A percentile compares a stretch with the other conserved stretches of the same genome.
Evolutionary conservation across 2,888 invertebrate species (phyloP).

Genomic region (Hydraecia micacea): DNA sequence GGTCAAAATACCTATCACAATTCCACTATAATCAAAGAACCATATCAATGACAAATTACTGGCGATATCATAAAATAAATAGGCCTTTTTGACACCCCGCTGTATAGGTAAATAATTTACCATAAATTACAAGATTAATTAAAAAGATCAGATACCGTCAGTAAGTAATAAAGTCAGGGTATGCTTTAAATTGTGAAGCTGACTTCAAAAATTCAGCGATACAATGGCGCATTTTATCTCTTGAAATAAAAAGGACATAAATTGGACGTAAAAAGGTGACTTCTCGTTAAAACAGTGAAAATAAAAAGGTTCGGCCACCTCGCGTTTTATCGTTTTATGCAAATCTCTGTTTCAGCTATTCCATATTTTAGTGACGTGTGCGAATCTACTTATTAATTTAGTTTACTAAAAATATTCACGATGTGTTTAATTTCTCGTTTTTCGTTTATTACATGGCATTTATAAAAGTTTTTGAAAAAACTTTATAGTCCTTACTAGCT

Average conservation of each 20-base stretch:
- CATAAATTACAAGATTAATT: conserved; percentile 30
- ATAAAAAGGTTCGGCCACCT: conserved; percentile 45
- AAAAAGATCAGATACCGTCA: conserved; percentile 5
- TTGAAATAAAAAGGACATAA: conserved; percentile 53
- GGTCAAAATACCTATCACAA: not conserved
- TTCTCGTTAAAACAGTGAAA: conserved; percentile 46
- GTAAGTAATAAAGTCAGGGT: conserved; percentile 30
- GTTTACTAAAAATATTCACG: not conserved
- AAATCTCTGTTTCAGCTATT: conserved; percentile 47
- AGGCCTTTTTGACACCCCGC: not conserved
- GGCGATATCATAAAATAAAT: not conserved
- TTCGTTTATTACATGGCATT: not conserved
- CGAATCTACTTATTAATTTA: conserved; percentile 8
- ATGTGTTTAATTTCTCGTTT: not conserved
- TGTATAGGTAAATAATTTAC: not conserved
- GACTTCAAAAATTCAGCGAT: conserved; percentile 39
- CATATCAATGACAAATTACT: not conserved
- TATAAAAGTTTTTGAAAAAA: not conserved
- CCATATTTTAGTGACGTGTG: conserved; percentile 25
- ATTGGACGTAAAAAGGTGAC: conserved; percentile 52
- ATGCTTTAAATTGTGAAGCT: conserved; percentile 33
- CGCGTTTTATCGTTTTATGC: conserved; percentile 54
- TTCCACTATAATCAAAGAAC: not conserved
- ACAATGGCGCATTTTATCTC: conserved; percentile 55
- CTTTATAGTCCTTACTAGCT: not conserved